Conservation (phyloP, 2,888 invertebrate species). For the Napeogenes sylphis region DNA sequence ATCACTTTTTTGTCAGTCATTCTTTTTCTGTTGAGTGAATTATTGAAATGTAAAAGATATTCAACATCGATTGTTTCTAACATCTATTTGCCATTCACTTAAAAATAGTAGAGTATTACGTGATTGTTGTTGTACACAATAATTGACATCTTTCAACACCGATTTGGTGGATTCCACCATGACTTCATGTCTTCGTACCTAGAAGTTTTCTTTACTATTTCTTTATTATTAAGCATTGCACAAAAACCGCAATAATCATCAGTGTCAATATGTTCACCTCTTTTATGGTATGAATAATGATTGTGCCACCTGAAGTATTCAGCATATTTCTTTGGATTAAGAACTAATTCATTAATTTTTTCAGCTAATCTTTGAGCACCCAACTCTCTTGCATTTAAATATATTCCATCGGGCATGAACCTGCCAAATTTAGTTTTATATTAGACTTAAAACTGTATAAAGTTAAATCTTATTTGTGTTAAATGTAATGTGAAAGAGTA, state of each 20-base stretch:
- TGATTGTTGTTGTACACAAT: too few species aligned
- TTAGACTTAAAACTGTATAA: neutral
- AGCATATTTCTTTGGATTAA: slow-evolving; percentile 46
- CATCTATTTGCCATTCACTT: too few species aligned
- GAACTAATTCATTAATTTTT: slow-evolving; percentile 52
- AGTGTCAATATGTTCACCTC: slow-evolving; percentile 45
- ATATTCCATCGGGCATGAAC: slow-evolving; percentile 62
- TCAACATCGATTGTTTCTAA: too few species aligned
- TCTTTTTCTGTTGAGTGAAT: too few species aligned
- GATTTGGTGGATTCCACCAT: slow-evolving; percentile 55
- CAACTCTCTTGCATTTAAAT: slow-evolving; percentile 52
- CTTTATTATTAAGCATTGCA: slow-evolving; percentile 49
- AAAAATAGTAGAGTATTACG: too few species aligned
- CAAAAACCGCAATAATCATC: slow-evolving; percentile 64
- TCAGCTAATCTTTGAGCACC: slow-evolving; percentile 44
- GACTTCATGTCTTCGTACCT: slow-evolving; percentile 46
- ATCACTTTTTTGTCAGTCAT: too few species aligned
- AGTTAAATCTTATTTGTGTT: too few species aligned
- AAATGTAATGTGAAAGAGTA: too few species aligned
- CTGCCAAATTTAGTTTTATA: slow-evolving; percentile 39
- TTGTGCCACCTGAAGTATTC: slow-evolving; percentile 62
- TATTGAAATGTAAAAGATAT: too few species aligned
- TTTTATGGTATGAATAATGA: slow-evolving; percentile 54
- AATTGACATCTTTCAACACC: slow-evolving; percentile 20
- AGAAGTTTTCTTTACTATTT: slow-evolving; percentile 40